Base-by-base conservation (phyloP, 2,797 vertebrate genomes). In the Hyperoplus immaculatus region DNA sequence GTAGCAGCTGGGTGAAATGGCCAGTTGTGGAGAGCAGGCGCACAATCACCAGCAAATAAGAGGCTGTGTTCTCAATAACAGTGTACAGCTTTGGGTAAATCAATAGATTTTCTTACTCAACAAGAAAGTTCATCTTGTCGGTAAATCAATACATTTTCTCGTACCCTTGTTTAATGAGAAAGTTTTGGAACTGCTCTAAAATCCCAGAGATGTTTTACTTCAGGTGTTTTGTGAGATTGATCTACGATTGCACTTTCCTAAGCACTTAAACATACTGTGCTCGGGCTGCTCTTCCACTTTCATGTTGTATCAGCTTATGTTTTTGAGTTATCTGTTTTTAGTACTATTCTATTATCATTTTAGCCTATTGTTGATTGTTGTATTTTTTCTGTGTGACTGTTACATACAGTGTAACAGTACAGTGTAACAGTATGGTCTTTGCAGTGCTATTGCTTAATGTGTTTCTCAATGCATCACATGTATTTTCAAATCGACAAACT, bases 71-170 rank as follows among this genome's bases (percentile, higher is more conserved):
- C 51, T 60, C 50, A 56, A 56, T 62, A 73, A 51, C 61, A 59
- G 58, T 66, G 42, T 63, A 58, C 16, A 67, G 51, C 41, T 18
- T 14, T 46, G 9, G 11, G n/a, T 57, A 69, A 85, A 86, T 84
- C 76, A 75, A 82, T 84, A 72, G 0, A 49, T 60, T 61, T 75
- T 72, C 69, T 62, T 49, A 71, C 57, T 58, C 54, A 70, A 75
- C 56, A 74, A 78, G 62, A 80, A 70, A 67, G 51, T 69, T 60
- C 43, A 62, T 78, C 60, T 81, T 60, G 74, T 66, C 42, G 49
- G 57, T 67, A 56, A 80, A 86, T 83, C 78, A n/a, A 82, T 83
- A 63, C 4, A 18, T 71, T 57, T 70, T 75, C 61, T 76, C 45
- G 47, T n/a, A 8, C 6, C 21, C 38, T 74, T 82, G 12, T 76